A percentile compares a stretch with the other conserved stretches of the same genome.
Evolutionary conservation across 2,888 invertebrate genomes (phyloP).

Genomic region (Folsomia candida): DNA sequence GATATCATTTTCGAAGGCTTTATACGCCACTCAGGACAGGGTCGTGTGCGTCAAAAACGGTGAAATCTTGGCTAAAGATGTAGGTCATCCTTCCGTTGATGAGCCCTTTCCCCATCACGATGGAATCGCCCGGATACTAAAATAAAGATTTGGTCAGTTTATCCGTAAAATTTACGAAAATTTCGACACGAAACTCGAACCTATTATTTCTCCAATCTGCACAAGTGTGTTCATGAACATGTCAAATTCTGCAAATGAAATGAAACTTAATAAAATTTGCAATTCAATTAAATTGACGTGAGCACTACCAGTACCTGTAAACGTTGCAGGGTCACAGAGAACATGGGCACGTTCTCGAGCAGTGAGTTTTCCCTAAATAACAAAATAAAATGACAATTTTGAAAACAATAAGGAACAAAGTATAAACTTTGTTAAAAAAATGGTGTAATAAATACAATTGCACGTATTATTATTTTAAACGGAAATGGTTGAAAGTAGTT

Average conservation of each 20-base stretch:
- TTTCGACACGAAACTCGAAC: too few species aligned
- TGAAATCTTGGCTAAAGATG: conserved; percentile 69
- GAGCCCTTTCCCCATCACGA: conserved; percentile 66
- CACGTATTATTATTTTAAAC: too few species aligned
- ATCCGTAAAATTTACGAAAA: too few species aligned
- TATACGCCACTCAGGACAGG: conserved; percentile 64
- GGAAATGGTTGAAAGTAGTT: too few species aligned
- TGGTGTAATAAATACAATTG: too few species aligned
- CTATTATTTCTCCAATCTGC: conserved; percentile 65
- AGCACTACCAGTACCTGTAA: too few species aligned
- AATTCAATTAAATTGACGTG: too few species aligned
- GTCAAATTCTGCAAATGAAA: conserved; percentile 67
- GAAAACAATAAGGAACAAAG: too few species aligned
- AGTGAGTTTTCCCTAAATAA: conserved; percentile 65
- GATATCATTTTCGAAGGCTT: conserved; percentile 67
- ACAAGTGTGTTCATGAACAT: conserved; percentile 66
- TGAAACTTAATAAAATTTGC: too few species aligned
- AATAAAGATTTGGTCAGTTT: conserved; percentile 5
- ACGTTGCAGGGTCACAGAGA: conserved; percentile 61
- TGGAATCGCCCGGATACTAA: conserved; percentile 66
- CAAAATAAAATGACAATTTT: too few species aligned
- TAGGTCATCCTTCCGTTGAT: conserved; percentile 64
- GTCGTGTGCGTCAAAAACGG: conserved; percentile 67
- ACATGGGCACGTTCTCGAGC: conserved; percentile 64
- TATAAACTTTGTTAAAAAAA: too few species aligned